These are phyloP conservation scores for Podarcis cretensis DNA, from an alignment of 2,113 vertebrate species.

Conservation along the genomic window DNA sequence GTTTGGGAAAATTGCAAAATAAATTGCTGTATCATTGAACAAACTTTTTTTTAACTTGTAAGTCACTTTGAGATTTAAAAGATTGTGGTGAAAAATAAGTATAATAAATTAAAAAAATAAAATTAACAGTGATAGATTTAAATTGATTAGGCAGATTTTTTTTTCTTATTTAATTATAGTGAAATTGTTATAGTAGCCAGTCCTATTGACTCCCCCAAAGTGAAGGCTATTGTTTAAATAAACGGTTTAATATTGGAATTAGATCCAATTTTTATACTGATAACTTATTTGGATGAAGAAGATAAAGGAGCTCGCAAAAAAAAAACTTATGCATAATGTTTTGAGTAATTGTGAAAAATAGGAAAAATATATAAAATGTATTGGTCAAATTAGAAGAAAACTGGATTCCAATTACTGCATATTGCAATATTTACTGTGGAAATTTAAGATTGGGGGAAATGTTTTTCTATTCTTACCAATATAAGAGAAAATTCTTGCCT, in stretches of 20 bases:
- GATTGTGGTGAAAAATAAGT: no score
- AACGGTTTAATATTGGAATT: background rate
- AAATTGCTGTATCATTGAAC: no score
- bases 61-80: no score
- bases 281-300: background rate
- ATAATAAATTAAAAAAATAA: no score
- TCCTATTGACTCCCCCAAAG: background rate
- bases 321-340: no score
- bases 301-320: background rate
- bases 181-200: background rate
- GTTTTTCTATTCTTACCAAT: background rate
- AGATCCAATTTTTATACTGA: background rate
- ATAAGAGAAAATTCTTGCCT: background rate
- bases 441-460: background rate
- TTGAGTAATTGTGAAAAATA: no score
- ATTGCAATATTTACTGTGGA: background rate
- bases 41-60: no score
- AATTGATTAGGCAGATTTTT: background rate
- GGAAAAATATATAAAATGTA: background rate
- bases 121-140: background rate
- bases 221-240: background rate
- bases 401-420: background rate
- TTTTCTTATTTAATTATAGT: background rate
- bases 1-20: no score
- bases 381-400: no score